Base-by-base conservation (phyloP, 2,797 vertebrate species). In the Sternarchorhynchus goeldii region DNA sequence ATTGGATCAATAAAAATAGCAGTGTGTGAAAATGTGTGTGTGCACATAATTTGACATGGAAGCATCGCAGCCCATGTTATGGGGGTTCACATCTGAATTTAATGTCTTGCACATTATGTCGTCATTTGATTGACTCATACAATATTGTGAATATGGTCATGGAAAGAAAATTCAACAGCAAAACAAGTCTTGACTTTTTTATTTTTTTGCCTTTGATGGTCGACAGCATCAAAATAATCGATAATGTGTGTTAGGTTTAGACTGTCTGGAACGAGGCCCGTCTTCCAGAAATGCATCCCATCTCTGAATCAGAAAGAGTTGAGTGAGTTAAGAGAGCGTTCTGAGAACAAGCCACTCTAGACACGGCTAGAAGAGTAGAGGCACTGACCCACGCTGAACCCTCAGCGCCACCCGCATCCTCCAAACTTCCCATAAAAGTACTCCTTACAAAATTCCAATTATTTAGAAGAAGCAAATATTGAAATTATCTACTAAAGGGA, bases 301-400 rank as follows among this genome's bases (percentile, higher is more conserved):
- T 25, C 41, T 25, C 45, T 50, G 45, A 50, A 50, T 50, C 45
- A 50, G 3, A 10, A 3, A 12, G 45, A 12, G 45, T 1, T 50
- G 12, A 50, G 45, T 2, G 45, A 50, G 45, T 3, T 12, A 31
- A 29, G 8, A 59, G 45, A 34, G 77, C 32, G 31, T 16, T 1
- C 58, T 50, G 57, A 45, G 45, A 62, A 31, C 20, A 56, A 20
- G 70, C 32, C 18, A 70, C 53, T 21, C 58, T 56, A 45, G 65
- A 55, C 72, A 69, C 59, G 29, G 32, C 78, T 45, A 79, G 21
- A 45, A 75, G 60, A 57, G 62, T 57, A 31, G 77, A 73, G 73
- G 69, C 60, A 72, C 32, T 17, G 68, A 72, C 16, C 39, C 69
- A 17, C 60, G 71, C 60, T 7, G 20, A 56, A 39, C 34, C 60